Evolutionary conservation across 2,113 vertebrate species (phyloP).

Genomic region (Chaetorhynchus papuensis): DNA sequence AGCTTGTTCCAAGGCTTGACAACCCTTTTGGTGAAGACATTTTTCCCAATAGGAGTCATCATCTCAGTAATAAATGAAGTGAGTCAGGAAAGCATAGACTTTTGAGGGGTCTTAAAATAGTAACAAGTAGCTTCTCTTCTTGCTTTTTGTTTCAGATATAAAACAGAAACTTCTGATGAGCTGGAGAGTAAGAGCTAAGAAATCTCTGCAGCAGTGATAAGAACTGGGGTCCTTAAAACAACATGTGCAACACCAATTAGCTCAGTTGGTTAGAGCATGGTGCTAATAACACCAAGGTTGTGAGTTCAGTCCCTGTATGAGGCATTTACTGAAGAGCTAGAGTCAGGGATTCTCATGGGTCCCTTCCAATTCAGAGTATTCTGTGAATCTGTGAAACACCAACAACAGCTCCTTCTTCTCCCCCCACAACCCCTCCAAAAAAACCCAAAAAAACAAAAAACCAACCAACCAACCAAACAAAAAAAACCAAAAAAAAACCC

Average conservation of each 20-base stretch:
- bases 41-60: neutral
- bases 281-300: neutral
- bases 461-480: too few relatives aligned
- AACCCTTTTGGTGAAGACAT: neutral
- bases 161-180: neutral
- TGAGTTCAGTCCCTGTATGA: neutral
- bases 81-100: neutral
- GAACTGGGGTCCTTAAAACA: neutral
- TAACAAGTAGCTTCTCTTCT: neutral
- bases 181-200: neutral
- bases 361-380: neutral
- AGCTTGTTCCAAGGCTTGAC: neutral
- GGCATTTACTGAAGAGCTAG: neutral
- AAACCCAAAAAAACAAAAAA: too few relatives aligned
- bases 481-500: neutral
- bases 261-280: neutral
- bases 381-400: neutral
- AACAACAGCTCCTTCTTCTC: neutral
- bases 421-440: fast-evolving
- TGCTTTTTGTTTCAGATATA: neutral
- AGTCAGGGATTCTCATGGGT: neutral
- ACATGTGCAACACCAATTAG: fast-evolving
- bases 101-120: neutral
- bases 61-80: neutral
- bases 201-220: neutral